A percentile compares a stretch with the other conserved stretches of the same genome.
Conservation (phyloP, 2,797 vertebrate genomes). For the Haliaeetus vocifer region DNA sequence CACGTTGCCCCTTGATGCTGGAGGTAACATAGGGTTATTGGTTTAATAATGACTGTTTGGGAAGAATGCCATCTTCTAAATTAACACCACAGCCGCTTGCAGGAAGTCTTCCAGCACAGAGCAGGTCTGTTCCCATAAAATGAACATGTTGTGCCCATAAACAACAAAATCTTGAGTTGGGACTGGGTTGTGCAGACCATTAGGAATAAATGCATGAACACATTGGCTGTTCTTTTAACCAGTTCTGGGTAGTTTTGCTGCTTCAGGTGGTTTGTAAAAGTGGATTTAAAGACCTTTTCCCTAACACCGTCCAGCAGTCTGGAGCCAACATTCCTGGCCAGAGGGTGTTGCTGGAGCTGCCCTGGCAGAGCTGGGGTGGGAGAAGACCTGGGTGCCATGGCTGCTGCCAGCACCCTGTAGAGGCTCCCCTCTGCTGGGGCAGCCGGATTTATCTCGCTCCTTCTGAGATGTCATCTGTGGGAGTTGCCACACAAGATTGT, state of each 20-base stretch:
- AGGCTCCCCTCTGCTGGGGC: neutral
- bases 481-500: neutral
- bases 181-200: neutral
- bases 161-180: neutral
- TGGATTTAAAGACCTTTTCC: neutral
- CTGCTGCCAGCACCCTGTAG: neutral
- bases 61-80: slow-evolving; percentile 56
- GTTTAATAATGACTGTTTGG: slow-evolving; percentile 43
- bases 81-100: slow-evolving; percentile 14
- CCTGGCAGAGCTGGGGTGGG: neutral
- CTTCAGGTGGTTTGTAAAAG: neutral
- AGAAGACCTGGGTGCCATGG: neutral
- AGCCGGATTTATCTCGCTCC: neutral
- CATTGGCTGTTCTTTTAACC: neutral
- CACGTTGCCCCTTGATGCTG: slow-evolving; percentile 23
- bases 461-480: neutral
- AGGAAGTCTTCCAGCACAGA: slow-evolving; percentile 19
- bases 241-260: neutral
- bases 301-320: neutral
- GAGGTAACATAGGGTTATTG: slow-evolving; percentile 28
- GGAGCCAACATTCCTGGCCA: fast-evolving
- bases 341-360: neutral
- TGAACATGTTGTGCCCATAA: slow-evolving; percentile 35
- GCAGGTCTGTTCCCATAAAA: slow-evolving; percentile 55
- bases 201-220: neutral